Conservation (phyloP, 2,797 vertebrate genomes). For the Crypturellus tataupa region DNA sequence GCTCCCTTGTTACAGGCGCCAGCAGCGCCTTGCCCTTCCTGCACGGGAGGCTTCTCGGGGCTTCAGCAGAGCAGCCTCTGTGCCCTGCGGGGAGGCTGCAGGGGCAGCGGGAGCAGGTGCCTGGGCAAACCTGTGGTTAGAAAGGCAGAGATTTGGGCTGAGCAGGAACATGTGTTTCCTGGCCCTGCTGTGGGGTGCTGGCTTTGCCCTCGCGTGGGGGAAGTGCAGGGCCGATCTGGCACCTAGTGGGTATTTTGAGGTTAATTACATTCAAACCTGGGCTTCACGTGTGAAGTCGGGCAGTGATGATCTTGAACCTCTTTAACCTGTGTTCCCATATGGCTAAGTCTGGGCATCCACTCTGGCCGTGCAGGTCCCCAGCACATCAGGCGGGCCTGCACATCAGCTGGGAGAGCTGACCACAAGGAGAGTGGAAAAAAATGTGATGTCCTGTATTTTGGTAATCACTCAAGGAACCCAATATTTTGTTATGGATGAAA, state of each 20-base stretch:
- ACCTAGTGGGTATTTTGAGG: neutral
- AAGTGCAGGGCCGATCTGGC: neutral
- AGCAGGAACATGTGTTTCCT: rapidly evolving
- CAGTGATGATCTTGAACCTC: neutral
- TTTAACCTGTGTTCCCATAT: neutral
- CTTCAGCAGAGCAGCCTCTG: rapidly evolving
- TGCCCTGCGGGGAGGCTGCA: rapidly evolving
- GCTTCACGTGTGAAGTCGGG: neutral
- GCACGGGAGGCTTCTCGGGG: rapidly evolving
- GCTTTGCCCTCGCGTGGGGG: neutral
- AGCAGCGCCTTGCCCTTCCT: neutral
- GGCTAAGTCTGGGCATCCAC: neutral
- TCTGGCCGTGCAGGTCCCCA: neutral
- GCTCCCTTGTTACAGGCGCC: neutral
- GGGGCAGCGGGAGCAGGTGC: neutral
- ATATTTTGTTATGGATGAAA: neutral
- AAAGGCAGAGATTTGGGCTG: rapidly evolving
- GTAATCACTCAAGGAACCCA: neutral
- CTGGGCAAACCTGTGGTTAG: rapidly evolving
- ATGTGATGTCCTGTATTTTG: neutral
- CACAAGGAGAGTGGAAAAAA: neutral
- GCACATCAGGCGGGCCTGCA: neutral
- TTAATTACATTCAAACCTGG: neutral
- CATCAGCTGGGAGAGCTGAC: neutral
- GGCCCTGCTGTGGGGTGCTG: neutral